A percentile compares a stretch with the other conserved stretches of the same genome.
These are phyloP conservation scores for Tinea semifulvella DNA, from an alignment of 2,888 invertebrate genomes.

Conservation along the genomic window DNA sequence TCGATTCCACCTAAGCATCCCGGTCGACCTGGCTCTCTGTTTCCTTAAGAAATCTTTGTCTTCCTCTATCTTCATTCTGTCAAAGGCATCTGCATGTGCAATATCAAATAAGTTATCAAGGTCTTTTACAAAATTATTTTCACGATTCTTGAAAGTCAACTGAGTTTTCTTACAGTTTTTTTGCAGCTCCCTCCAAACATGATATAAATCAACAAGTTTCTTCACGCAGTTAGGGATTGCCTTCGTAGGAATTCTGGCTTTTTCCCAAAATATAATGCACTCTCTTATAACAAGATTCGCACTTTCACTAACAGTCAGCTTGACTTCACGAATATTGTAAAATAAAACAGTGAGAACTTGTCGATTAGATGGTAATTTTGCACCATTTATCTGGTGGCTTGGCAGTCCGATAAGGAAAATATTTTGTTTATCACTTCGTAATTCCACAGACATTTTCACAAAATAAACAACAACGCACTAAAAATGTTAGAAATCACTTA, in stretches of 20 bases:
- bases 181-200: too few relatives aligned
- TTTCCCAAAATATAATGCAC: conserved; percentile 28
- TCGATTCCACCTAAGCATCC: conserved; percentile 24
- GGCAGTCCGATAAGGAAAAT: conserved; percentile 15
- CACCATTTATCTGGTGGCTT: conserved; percentile 16
- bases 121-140: conserved; percentile 20
- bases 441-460: conserved; percentile 13
- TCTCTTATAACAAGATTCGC: conserved; percentile 23
- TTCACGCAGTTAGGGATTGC: conserved; percentile 21
- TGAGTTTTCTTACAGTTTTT: conserved; percentile 23
- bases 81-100: conserved; percentile 21
- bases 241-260: conserved; percentile 24
- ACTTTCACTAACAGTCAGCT: conserved; percentile 21
- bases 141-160: conserved; percentile 17
- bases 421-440: conserved; percentile 16
- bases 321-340: conserved; percentile 36
- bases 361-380: too few relatives aligned
- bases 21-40: conserved; percentile 25
- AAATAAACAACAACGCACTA: conserved; percentile 4
- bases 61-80: conserved; percentile 25
- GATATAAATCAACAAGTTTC: conserved; percentile 24
- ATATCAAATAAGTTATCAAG: conserved; percentile 23
- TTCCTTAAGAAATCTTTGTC: conserved; percentile 24
- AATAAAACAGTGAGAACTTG: conserved; percentile 75
- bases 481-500: conserved; percentile 12